Conservation (phyloP, 2,797 vertebrate species). For the Erethizon dorsatum region DNA sequence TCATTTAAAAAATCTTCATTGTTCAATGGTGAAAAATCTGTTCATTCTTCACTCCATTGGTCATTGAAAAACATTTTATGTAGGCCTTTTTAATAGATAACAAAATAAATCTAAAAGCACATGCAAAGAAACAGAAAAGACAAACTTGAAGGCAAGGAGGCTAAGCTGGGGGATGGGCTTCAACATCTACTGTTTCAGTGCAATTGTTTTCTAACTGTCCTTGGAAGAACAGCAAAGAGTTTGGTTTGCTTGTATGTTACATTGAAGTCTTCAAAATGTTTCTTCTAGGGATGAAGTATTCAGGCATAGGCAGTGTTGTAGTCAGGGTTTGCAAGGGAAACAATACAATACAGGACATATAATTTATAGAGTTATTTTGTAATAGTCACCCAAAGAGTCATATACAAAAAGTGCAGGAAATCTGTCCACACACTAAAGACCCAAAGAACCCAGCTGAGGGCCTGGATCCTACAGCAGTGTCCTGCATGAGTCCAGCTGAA, state of each 20-base stretch:
- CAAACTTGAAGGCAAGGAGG: neutral
- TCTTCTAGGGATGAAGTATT: neutral
- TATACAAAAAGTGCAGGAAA: too few species aligned
- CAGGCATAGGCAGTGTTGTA: neutral
- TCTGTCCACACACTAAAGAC: too few species aligned
- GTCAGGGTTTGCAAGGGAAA: too few species aligned
- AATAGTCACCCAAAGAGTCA: too few species aligned
- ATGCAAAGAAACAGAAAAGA: neutral
- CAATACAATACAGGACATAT: too few species aligned
- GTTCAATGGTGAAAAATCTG: neutral
- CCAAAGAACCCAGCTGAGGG: too few species aligned
- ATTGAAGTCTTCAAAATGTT: neutral
- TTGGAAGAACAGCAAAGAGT: neutral
- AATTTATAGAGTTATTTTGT: too few species aligned
- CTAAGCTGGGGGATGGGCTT: neutral
- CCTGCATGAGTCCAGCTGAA: too few species aligned
- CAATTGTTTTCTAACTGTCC: neutral
- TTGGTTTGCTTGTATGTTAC: neutral
- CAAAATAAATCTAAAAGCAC: neutral
- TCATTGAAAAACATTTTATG: conserved; percentile 17
- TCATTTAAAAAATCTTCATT: neutral
- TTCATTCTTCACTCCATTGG: neutral
- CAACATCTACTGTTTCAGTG: neutral
- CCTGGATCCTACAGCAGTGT: too few species aligned
- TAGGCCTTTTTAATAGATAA: neutral